Conservation (phyloP, 2,888 invertebrate genomes). For the Miltochrista miniata region DNA sequence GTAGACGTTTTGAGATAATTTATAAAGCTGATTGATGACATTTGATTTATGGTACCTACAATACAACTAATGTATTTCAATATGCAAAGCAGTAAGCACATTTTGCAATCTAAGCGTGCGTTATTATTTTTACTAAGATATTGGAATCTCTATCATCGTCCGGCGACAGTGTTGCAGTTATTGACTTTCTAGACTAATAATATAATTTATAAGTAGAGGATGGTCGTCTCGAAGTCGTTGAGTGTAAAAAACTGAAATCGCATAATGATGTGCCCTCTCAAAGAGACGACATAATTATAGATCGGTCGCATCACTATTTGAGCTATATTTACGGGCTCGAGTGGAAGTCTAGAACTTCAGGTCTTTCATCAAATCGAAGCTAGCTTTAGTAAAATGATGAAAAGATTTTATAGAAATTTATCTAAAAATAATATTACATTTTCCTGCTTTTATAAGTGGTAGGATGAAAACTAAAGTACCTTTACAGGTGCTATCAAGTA, state of each 20-base stretch:
- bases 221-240: neutral
- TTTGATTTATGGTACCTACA: too few relatives aligned
- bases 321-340: constrained; percentile 9
- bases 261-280: constrained; percentile 31
- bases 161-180: too few relatives aligned
- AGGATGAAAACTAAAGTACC: neutral
- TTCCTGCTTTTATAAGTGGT: neutral
- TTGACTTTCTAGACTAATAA: too few relatives aligned
- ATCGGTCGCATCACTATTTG: constrained; percentile 17
- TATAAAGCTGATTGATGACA: too few relatives aligned
- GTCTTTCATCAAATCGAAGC: constrained; percentile 3
- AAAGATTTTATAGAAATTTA: neutral
- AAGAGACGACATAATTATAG: constrained; percentile 35
- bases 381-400: constrained; percentile 5
- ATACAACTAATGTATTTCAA: too few relatives aligned
- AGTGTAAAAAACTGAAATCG: neutral
- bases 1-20: too few relatives aligned
- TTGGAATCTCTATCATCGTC: too few relatives aligned
- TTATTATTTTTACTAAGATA: too few relatives aligned
- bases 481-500: neutral
- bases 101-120: too few relatives aligned
- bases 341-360: neutral
- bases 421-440: neutral
- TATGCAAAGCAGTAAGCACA: too few relatives aligned
- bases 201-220: too few relatives aligned